Evolutionary conservation across 2,888 invertebrate species (phyloP).

Genomic region (Argyresthia albistria): DNA sequence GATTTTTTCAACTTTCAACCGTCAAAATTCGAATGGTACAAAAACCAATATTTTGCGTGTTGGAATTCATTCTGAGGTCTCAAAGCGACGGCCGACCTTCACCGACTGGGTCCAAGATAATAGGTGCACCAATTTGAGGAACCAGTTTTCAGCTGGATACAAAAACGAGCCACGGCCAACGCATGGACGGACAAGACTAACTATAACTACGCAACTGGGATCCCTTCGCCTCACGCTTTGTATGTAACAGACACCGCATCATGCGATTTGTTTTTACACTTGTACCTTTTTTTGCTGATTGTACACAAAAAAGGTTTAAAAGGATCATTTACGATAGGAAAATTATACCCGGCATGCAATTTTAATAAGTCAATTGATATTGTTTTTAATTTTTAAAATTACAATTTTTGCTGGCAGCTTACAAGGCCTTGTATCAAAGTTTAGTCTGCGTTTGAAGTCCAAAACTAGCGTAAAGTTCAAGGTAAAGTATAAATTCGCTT

Average conservation of each 20-base stretch:
- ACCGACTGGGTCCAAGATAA: constrained; percentile 54
- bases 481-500: no score
- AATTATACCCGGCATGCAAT: no score
- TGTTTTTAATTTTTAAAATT: no score
- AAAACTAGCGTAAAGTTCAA: no score
- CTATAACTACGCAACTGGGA: background rate
- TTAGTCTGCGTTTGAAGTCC: no score
- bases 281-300: background rate
- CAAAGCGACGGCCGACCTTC: constrained; percentile 60
- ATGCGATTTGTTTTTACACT: constrained; percentile 3
- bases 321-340: no score
- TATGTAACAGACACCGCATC: background rate
- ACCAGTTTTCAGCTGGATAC: constrained; percentile 49
- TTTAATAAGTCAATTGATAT: no score
- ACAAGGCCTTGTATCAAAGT: no score
- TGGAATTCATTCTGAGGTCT: constrained; percentile 57
- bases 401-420: no score
- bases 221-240: background rate
- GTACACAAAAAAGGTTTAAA: background rate
- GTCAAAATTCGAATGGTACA: constrained; percentile 9
- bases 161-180: constrained; percentile 43
- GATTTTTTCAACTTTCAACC: background rate
- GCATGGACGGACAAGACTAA: constrained; percentile 12
- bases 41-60: constrained; percentile 56
- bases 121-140: constrained; percentile 64